Base-by-base conservation (phyloP, 2,797 vertebrate genomes). In the Poecilia wingei region DNA sequence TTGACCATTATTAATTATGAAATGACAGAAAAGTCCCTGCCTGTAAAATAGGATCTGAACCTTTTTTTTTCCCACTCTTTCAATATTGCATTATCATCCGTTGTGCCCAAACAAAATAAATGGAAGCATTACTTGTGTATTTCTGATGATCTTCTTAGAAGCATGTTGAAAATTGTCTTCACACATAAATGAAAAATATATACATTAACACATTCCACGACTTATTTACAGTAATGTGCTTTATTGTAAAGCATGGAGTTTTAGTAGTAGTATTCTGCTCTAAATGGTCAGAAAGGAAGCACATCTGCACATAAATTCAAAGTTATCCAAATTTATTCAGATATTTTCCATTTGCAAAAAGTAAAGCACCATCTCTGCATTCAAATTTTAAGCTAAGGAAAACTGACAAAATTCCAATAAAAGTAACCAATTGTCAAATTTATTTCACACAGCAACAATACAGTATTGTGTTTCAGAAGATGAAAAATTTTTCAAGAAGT, bases 401-500 rank as follows among this genome's bases (percentile, higher is more conserved):
- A 70, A 39, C 28, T 46, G 2, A 82, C 16, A 69, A 82, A 64
- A 70, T 41, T 36, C 41, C 2, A 4, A 45, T 36, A 64, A 22
- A 78, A 28, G 55, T 83, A 41, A 46, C 36, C 45, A 87, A 77
- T 81, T 28, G 72, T 82, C 57, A 78, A 75, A 81, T 93, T 72
- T 90, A 91, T 85, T 86, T 33, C 76, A 53, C 69, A 78, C 69
- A 84, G 72, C 80, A 77, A 85, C 28, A 59, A 79, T 28, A 83
- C 64, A 22, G 82, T 79, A 86, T 25, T 91, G 82, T 84, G 74
- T 70, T 81, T 90, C 74, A 45, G 74, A 82, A 84, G 46, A 83
- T 80, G 83, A 79, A 22, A 87, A 86, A 81, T 76, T 79, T 81
- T 83, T 86, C 78, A 41, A 93, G 91, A 93, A 84, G 72, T 66